Evolutionary conservation across 2,888 invertebrate genomes (phyloP), one percentile per base, ranked within the genome.

Genomic region (Nephrotoma flavescens): DNA sequence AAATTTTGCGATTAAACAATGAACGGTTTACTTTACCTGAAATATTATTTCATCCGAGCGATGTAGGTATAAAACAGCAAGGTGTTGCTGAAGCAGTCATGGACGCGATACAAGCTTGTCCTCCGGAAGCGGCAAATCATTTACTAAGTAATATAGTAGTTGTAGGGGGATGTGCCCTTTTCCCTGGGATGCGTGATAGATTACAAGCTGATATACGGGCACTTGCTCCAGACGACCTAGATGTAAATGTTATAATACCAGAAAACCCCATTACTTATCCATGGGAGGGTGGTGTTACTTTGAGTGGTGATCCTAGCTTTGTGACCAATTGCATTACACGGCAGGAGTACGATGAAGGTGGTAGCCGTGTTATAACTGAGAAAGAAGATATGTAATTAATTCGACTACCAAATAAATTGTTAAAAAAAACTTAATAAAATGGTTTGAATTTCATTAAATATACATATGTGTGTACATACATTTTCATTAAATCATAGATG

Each of bases 1-100:
- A 98, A 93, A 95, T 96, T 19, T 93, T 99, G 57, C 92, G 96
- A 71, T 92, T 99, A 89, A 97, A 96, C 91, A 98, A 98, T 89
- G 99, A 99, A 92, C 92, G 99, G 86, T 99, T 99, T 91, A 94
- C 96, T 0, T 96, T 99, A 85, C 99, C 99, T 0, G 99, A 99
- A 92, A 92, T 99, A 2, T 92, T 99, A 3, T 99, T 99, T 90
- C 94, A 96, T 90, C 99, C 99, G 0, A 96, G 97, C 0, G 98
- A 99, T 90, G 96, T 99, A 52, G 98, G 98, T 0, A 96, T 99
- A 88, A 94, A 95, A 86, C 95, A 93, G 86, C 90, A 94, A 95
- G 99, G 99, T 0, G 95, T 99, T 87, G 94, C 97, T 0, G 98
- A 99, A 92, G 96, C 97, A 0, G 94, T 98, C 6, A 94, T 96